Conservation (phyloP, 2,888 invertebrate genomes). For the Nasonovia ribisnigri region DNA sequence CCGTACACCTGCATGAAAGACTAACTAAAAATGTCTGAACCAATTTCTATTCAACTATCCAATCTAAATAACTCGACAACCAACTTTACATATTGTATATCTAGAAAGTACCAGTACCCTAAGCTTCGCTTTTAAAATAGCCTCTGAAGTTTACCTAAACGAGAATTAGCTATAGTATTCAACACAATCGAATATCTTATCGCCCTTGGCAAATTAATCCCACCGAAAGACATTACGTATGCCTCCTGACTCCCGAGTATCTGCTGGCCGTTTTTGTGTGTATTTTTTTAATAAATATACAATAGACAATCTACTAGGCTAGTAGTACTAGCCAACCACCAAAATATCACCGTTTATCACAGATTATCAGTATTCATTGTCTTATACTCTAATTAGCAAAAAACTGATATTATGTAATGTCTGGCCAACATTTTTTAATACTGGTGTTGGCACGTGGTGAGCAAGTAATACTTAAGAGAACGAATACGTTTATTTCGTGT, state of each 20-base stretch:
- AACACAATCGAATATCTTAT: conserved; percentile 10
- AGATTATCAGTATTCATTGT: not conserved
- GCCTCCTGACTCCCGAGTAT: not conserved
- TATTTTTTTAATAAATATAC: not conserved
- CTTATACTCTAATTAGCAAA: not conserved
- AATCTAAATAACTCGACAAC: not conserved
- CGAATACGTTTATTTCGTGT: too few species aligned
- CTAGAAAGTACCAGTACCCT: not conserved
- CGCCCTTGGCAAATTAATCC: not conserved
- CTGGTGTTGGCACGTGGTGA: too few species aligned
- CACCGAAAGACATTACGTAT: not conserved
- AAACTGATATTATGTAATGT: not conserved
- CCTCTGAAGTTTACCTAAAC: not conserved
- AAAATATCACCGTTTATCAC: not conserved
- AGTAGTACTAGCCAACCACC: not conserved
- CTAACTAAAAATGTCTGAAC: not conserved
- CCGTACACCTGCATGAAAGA: not conserved
- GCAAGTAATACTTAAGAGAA: too few species aligned
- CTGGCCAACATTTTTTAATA: not conserved
- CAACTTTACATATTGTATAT: not conserved
- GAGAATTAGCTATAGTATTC: conserved; percentile 1
- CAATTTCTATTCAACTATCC: not conserved
- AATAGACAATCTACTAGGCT: not conserved
- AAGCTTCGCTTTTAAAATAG: not conserved
- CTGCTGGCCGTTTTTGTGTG: not conserved